phyloP scores from a whole-genome alignment of 2,113 vertebrate species.

The Cinclus mexicanus region DNA sequence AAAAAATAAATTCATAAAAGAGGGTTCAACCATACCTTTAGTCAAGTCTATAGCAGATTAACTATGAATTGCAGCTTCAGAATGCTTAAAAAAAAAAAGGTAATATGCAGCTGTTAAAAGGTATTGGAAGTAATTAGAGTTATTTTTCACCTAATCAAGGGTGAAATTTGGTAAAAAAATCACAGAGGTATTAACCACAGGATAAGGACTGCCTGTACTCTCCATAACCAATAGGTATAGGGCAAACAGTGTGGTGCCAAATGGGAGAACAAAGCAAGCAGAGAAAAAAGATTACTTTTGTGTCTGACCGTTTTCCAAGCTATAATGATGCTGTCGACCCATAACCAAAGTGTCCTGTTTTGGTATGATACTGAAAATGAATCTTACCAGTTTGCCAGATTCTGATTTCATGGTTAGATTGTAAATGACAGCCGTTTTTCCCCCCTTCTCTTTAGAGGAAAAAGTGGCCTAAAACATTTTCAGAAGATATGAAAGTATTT shows the following conservation, averaged over 20 bases:
- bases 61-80: background rate
- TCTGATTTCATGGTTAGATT: background rate
- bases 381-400: background rate
- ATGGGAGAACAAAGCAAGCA: background rate
- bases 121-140: background rate
- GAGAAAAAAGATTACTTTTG: background rate
- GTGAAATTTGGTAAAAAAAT: background rate
- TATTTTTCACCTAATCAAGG: background rate
- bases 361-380: background rate
- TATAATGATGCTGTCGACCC: background rate
- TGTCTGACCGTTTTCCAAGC: background rate
- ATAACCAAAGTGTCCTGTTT: background rate
- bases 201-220: background rate
- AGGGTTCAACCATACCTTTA: background rate
- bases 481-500: background rate
- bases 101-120: background rate
- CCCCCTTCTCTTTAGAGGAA: background rate
- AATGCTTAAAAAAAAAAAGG: background rate
- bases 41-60: background rate
- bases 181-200: background rate
- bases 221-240: background rate
- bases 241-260: background rate
- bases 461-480: slow-evolving; percentile 8
- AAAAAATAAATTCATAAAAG: background rate
- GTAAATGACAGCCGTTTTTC: background rate